phyloP scores from a whole-genome alignment of 1,140 invertebrate genomes.

The Heterodera carotae region DNA sequence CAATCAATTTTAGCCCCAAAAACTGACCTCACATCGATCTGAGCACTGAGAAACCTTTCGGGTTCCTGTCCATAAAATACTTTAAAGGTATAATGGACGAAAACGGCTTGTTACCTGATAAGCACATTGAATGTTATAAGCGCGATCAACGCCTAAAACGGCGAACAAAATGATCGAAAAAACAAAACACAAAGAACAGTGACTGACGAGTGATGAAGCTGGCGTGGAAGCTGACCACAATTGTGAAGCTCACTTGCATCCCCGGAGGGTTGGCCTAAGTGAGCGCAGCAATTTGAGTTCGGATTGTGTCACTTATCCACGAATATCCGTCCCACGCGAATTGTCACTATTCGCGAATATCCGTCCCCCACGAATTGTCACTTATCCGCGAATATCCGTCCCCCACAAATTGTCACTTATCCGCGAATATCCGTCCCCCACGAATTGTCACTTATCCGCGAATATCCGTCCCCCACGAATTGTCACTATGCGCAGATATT shows the following conservation, averaged over 20 bases:
- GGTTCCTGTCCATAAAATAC: constrained; percentile 15
- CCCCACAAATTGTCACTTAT: no score
- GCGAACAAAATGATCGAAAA: neutral
- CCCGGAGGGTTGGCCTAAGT: constrained; percentile 48
- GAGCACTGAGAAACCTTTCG: constrained; percentile 31
- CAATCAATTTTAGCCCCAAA: neutral
- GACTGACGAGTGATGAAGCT: constrained; percentile 44
- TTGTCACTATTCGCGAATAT: no score
- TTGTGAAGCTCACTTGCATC: constrained; percentile 43
- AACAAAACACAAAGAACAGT: neutral
- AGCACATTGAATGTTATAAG: constrained; percentile 51
- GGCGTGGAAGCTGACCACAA: constrained; percentile 52
- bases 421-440: no score
- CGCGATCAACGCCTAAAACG: constrained; percentile 43
- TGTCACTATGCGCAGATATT: no score
- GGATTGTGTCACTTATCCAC: no score
- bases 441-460: no score
- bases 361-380: no score
- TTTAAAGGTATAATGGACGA: neutral
- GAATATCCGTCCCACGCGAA: no score
- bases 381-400: no score
- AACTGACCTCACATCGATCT: constrained; percentile 46
- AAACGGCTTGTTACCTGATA: constrained; percentile 26
- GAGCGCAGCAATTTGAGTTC: neutral
- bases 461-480: no score